Evolutionary conservation across 2,888 invertebrate genomes (phyloP).

Genomic region (Augochlorella aurata): DNA sequence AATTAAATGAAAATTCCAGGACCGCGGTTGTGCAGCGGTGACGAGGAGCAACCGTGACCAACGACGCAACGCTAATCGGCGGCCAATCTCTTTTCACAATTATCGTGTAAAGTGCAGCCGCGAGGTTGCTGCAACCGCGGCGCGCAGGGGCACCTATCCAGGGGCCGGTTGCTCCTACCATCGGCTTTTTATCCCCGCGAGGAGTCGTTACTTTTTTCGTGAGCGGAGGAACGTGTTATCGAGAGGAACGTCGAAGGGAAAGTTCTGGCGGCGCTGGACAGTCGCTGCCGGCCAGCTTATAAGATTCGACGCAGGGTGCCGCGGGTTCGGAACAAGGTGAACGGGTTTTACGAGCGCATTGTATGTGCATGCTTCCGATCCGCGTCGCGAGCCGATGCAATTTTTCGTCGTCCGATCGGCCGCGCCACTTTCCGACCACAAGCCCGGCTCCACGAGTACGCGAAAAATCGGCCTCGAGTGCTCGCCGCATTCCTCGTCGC

Average conservation of each 20-base stretch:
- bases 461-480: background rate
- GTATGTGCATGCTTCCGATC: slow-evolving; percentile 43
- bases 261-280: slow-evolving; percentile 60
- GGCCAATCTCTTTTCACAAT: slow-evolving; percentile 39
- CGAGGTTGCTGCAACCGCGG: background rate
- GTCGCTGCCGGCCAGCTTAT: slow-evolving; percentile 56
- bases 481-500: slow-evolving; percentile 1
- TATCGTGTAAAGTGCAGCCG: slow-evolving; percentile 14
- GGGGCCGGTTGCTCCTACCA: slow-evolving; percentile 33
- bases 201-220: slow-evolving; percentile 33
- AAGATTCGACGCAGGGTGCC: slow-evolving; percentile 64
- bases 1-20: background rate
- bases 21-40: background rate
- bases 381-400: slow-evolving; percentile 26
- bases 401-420: slow-evolving; percentile 12
- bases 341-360: slow-evolving; percentile 66
- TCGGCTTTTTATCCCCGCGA: slow-evolving; percentile 25
- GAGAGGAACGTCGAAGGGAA: slow-evolving; percentile 68
- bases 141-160: slow-evolving; percentile 2
- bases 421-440: background rate
- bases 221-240: slow-evolving; percentile 52
- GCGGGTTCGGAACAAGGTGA: slow-evolving; percentile 74
- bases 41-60: slow-evolving; percentile 2
- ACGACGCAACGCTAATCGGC: background rate
- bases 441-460: background rate